Base-by-base conservation (phyloP, 2,797 vertebrate genomes). In the Lacerta viridis region DNA sequence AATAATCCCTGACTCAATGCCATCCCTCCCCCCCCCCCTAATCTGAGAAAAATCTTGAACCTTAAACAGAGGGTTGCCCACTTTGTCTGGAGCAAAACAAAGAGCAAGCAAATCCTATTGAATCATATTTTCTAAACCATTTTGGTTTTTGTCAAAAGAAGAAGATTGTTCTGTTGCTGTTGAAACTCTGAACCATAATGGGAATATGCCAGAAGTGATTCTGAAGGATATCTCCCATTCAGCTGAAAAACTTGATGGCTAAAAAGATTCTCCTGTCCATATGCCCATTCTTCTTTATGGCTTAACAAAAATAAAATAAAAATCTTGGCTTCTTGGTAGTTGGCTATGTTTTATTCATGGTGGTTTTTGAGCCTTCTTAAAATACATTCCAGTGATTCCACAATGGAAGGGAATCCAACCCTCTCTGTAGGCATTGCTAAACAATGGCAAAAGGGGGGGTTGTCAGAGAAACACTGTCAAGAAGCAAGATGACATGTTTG, bases 61-160 rank as follows among this genome's bases (percentile, higher is more conserved):
- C 20, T 17, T 87, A 15, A 36, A 20, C 36, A 43, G 43, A 23
- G 86, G 27, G 64, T 76, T 23, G n/a, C n/a, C n/a, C n/a, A 17
- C n/a, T 83, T 84, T 59, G 74, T 89, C 80, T 89, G 43, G 13
- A 61, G n/a, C 4, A 7, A 9, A 33, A 36, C 43, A 80, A 64
- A 88, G 81, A 88, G 20, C 64, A 17, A 85, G 77, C 55, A 55
- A 88, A 90, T 81, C 5, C 2, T 86, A 80, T 41, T 55, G 8
- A 82, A 87, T 83, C 50, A 71, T 89, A 68, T 64, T 82, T 17
- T 29, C 33, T 83, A 76, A 80, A 81, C 10, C 5, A 50, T 81
- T 89, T 10, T 29, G 4, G 74, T 36, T 55, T 86, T 78, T 18
- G 23, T 86, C 61, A 79, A 41, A 46, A 71, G 64, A 76, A 75